Percentiles rank a stretch among this genome's conserved stretches.
These are phyloP conservation scores for Hydropsyche tenuis DNA, from an alignment of 1,140 invertebrate genomes.

Conservation along the genomic window DNA sequence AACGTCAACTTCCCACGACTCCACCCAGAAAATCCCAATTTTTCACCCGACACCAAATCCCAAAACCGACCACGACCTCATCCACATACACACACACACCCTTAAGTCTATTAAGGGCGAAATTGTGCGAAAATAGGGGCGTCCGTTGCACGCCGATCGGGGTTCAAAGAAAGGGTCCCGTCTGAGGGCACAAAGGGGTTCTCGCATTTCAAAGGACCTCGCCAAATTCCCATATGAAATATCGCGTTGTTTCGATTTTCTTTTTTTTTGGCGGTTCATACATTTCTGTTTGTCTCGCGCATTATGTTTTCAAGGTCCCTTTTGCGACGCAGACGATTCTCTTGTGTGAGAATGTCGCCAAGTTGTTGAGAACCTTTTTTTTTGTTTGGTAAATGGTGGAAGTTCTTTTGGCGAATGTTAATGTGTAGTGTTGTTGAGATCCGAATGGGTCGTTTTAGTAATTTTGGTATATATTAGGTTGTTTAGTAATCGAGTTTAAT, in stretches of 20 bases:
- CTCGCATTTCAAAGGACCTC: slow-evolving; percentile 32
- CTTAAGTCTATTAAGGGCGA: too few species aligned
- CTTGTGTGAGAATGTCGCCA: background rate
- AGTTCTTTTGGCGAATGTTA: too few species aligned
- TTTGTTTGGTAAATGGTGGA: too few species aligned
- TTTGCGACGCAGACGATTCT: slow-evolving; percentile 4
- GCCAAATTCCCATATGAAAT: slow-evolving; percentile 39
- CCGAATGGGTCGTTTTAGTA: too few species aligned
- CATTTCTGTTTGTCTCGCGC: background rate
- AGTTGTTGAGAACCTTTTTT: slow-evolving; percentile 1
- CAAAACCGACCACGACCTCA: too few species aligned
- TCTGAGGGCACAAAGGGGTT: slow-evolving; percentile 16
- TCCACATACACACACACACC: too few species aligned
- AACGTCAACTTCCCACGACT: too few species aligned
- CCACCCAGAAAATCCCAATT: too few species aligned
- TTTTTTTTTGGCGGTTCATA: background rate
- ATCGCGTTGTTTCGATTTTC: background rate
- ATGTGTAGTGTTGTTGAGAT: too few species aligned
- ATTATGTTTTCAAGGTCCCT: slow-evolving; percentile 8
- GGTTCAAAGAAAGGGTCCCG: slow-evolving; percentile 24
- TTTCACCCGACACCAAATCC: too few species aligned
- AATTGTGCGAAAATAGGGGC: background rate
- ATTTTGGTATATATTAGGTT: too few species aligned
- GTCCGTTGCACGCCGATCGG: slow-evolving; percentile 26
- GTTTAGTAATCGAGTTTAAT: too few species aligned